Percentiles rank a stretch among this genome's conserved stretches.
phyloP scores from a whole-genome alignment of 2,113 vertebrate species.

The Echinops telfairi region DNA sequence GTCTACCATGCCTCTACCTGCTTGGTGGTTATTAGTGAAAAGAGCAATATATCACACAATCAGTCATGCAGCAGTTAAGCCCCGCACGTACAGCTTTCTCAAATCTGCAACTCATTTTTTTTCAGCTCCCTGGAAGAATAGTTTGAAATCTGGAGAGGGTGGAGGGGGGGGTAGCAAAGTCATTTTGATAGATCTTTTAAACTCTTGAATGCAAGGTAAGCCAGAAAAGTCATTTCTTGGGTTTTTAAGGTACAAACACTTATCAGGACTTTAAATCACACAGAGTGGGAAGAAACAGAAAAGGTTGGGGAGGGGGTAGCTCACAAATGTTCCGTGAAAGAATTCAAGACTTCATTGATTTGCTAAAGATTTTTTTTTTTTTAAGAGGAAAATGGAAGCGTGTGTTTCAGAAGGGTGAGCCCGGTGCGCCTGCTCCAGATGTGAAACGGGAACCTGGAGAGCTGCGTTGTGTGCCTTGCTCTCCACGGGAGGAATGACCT shows the following conservation, averaged over 20 bases:
- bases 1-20: constrained; percentile 90
- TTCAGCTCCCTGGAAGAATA: constrained; percentile 77
- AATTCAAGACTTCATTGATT: constrained; percentile 52
- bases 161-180: not conserved
- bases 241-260: not conserved
- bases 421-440: constrained; percentile 67
- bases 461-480: constrained; percentile 61
- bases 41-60: constrained; percentile 88
- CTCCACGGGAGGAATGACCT: constrained; percentile 80
- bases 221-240: constrained; percentile 27
- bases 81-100: constrained; percentile 81
- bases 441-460: constrained; percentile 69
- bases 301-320: not conserved
- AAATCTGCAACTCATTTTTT: constrained; percentile 75
- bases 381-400: not conserved
- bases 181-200: constrained; percentile 68
- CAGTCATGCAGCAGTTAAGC: constrained; percentile 82
- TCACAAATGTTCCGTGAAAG: constrained; percentile 1
- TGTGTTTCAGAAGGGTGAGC: constrained; percentile 56
- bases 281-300: not conserved
- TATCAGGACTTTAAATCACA: constrained; percentile 35
- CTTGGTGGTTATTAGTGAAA: constrained; percentile 89
- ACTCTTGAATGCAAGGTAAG: constrained; percentile 57
- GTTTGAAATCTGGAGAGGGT: constrained; percentile 63
- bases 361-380: not conserved